Evolutionary conservation across 2,888 invertebrate species (phyloP), one percentile per base, ranked within the genome.

Genomic region (Keiferia lycopersicella): DNA sequence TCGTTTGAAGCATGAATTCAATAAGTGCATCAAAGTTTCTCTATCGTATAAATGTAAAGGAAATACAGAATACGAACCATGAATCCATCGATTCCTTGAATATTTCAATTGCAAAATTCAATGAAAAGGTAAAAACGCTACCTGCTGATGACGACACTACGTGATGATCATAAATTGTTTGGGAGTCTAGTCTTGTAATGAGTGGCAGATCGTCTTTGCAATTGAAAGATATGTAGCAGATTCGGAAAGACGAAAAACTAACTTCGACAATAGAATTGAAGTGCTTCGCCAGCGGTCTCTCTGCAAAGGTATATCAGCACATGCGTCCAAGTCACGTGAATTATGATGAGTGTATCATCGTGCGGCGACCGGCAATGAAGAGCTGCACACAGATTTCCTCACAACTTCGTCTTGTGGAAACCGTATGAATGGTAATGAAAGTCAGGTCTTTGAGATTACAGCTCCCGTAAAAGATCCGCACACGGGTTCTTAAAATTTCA

Each of bases 341-440:
- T 87, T 86, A 82, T 85, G 83, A 87, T 88, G 82, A 84, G 83
- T 87, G 84, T 85, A 85, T 84, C 82, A 76, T 61, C 26, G 53
- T 38, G 58, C 63, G 57, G 45, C 38, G 59, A 45, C 34, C 10
- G 34, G 34, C 34, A 8, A 57, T 61, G 57, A 34, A 14, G 59
- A 60, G 63, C 77, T 75, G 72, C 79, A 76, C 68, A 65, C 68
- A 66, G 62, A 60, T 60, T 48, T 53, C 68, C 34, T 22, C 73
- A 71, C 75, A 77, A 87, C 83, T 87, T 82, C 76, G 80, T 78
- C 77, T 75, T 73, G 74, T 77, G 79, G 84, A 88, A 84, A 86
- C 87, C 86, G 82, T 86, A 88, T 88, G 89, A 90, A 91, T 88
- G 86, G 86, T 91, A 90, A 90, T 90, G 88, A 90, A 91, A 84